Conservation (phyloP, 2,888 invertebrate genomes). For the Chymomyza procnemis region DNA sequence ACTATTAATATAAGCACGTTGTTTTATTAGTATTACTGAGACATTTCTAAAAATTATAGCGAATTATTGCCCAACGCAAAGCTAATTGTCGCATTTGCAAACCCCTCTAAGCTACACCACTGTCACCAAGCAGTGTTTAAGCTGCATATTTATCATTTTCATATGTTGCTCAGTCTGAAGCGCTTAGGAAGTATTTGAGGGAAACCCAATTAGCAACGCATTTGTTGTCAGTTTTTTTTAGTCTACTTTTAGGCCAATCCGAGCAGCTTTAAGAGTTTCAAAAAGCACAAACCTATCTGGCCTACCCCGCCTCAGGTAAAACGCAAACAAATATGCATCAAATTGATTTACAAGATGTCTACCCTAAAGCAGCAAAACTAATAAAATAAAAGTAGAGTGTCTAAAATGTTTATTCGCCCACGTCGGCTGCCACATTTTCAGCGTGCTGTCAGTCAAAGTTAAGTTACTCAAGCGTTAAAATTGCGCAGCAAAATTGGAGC, state of each 20-base stretch:
- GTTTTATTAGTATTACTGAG: too few species aligned
- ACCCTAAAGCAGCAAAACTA: conserved; percentile 39
- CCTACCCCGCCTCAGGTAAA: conserved; percentile 49
- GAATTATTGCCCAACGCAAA: not conserved
- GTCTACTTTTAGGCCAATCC: conserved; percentile 39
- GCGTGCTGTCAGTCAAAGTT: conserved; percentile 64
- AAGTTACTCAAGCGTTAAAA: conserved; percentile 76
- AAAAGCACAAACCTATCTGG: not conserved
- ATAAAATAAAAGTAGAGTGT: conserved; percentile 44
- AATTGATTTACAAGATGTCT: conserved; percentile 46
- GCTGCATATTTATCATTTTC: conserved; percentile 64
- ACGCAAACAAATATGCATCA: conserved; percentile 13
- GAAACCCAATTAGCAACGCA: conserved; percentile 62
- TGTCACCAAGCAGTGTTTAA: not conserved
- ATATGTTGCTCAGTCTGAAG: conserved; percentile 53
- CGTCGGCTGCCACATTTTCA: not conserved
- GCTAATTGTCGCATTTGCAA: not conserved
- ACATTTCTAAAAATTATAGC: too few species aligned
- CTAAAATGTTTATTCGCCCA: conserved; percentile 23
- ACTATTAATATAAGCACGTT: too few species aligned
- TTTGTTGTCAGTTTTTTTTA: conserved; percentile 54
- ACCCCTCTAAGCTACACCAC: not conserved
- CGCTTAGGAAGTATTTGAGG: conserved; percentile 44
- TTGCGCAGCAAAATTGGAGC: conserved; percentile 67
- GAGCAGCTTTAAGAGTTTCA: conserved; percentile 20